Percentiles rank a stretch among this genome's conserved stretches.
phyloP scores from a whole-genome alignment of 2,888 invertebrate genomes.

The Ptychoptera contaminata region DNA sequence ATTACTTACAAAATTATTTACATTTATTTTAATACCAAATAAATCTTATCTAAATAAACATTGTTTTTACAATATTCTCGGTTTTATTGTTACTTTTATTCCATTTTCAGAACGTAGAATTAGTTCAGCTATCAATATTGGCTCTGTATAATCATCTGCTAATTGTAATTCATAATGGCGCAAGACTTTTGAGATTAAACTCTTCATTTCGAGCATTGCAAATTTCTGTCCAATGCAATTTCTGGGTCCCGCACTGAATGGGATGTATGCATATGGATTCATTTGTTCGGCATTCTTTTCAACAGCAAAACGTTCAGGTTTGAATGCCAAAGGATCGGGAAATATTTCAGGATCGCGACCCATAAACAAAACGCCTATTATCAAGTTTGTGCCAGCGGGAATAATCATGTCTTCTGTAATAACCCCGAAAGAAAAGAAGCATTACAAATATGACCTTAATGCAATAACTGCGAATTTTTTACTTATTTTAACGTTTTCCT shows the following conservation, averaged over 20 bases:
- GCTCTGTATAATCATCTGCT: slow-evolving; percentile 18
- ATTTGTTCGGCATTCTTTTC: slow-evolving; percentile 21
- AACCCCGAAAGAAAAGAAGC: background rate
- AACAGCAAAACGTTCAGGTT: slow-evolving; percentile 28
- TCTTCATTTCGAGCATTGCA: slow-evolving; percentile 28
- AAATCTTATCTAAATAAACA: too few relatives aligned
- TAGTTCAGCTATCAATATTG: slow-evolving; percentile 23
- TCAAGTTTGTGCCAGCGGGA: slow-evolving; percentile 23
- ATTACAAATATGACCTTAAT: background rate
- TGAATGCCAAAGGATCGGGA: slow-evolving; percentile 21
- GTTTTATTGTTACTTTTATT: background rate
- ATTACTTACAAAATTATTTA: too few relatives aligned
- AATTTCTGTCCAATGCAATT: slow-evolving; percentile 32
- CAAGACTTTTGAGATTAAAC: slow-evolving; percentile 23
- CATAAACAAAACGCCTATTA: slow-evolving; percentile 22
- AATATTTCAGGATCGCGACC: slow-evolving; percentile 21
- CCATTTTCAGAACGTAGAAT: slow-evolving; percentile 15
- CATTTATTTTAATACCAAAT: too few relatives aligned
- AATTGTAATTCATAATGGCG: slow-evolving; percentile 23
- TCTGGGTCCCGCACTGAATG: slow-evolving; percentile 29
- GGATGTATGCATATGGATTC: slow-evolving; percentile 28
- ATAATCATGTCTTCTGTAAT: slow-evolving; percentile 16
- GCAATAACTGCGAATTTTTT: slow-evolving; percentile 13
- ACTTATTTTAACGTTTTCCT: slow-evolving; percentile 38
- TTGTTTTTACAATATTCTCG: too few relatives aligned